Evolutionary conservation across 2,113 vertebrate genomes (phyloP).

Genomic region (Cavia porcellus): DNA sequence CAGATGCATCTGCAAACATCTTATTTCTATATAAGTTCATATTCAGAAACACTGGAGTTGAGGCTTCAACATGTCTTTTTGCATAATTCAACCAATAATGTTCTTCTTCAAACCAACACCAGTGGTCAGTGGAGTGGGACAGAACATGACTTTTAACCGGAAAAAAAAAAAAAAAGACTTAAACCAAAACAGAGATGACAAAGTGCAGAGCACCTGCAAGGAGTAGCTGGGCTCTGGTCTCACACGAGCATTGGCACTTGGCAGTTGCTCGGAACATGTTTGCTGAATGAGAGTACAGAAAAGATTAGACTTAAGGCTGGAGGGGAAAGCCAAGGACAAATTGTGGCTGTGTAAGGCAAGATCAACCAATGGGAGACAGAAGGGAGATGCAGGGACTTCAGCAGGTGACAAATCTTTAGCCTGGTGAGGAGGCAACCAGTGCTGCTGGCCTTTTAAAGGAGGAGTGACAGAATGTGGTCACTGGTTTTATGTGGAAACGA

Average conservation of each 20-base stretch:
- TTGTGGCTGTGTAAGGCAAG: neutral
- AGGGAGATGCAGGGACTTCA: neutral
- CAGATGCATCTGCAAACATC: neutral
- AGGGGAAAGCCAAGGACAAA: neutral
- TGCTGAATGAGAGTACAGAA: neutral
- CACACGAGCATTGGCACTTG: rapidly evolving
- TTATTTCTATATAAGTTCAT: neutral
- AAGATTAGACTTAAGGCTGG: neutral
- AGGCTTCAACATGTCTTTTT: neutral
- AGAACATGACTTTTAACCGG: neutral
- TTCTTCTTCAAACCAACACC: neutral
- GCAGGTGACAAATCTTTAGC: too few species aligned
- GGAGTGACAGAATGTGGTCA: neutral
- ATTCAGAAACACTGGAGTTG: neutral
- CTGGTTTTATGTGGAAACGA: neutral
- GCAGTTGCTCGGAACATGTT: rapidly evolving
- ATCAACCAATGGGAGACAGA: rapidly evolving
- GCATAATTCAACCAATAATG: neutral
- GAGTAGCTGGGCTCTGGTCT: neutral
- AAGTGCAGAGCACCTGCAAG: rapidly evolving
- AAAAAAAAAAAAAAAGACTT: neutral
- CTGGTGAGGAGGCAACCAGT: neutral
- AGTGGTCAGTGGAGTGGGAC: neutral
- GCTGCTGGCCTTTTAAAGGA: neutral
- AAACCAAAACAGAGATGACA: rapidly evolving